These are phyloP conservation scores for Anabas testudineus DNA, from an alignment of 2,797 vertebrate species.

Conservation along the genomic window DNA sequence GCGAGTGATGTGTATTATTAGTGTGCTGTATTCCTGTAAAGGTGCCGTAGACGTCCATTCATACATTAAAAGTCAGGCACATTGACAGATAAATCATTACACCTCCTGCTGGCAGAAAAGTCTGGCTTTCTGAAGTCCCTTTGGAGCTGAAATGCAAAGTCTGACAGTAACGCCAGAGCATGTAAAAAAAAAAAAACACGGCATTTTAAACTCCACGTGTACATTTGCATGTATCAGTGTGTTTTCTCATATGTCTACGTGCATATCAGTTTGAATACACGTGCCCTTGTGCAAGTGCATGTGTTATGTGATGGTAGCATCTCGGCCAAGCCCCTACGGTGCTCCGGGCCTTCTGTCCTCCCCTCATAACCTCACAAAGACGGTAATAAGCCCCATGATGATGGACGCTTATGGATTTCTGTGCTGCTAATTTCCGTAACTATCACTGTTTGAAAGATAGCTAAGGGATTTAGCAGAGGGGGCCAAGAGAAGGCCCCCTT, in stretches of 20 bases:
- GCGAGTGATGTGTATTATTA: neutral
- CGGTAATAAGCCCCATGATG: constrained; percentile 96
- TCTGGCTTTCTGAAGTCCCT: neutral
- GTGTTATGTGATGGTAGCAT: constrained; percentile 65
- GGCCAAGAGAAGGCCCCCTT: constrained; percentile 86
- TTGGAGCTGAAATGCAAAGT: neutral
- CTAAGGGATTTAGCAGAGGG: constrained; percentile 89
- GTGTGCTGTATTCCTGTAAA: neutral
- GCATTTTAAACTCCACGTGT: constrained; percentile 1
- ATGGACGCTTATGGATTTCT: constrained; percentile 97
- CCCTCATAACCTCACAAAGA: constrained; percentile 88
- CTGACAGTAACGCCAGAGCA: neutral
- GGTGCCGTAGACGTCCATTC: neutral
- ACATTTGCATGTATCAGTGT: constrained; percentile 1
- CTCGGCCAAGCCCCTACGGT: constrained; percentile 68
- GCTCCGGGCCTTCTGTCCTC: constrained; percentile 80
- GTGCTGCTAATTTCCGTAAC: constrained; percentile 98
- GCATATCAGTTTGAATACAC: constrained; percentile 39
- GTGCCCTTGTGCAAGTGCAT: constrained; percentile 56
- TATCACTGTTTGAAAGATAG: constrained; percentile 98
- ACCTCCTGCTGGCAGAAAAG: constrained; percentile 13
- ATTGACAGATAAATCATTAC: constrained; percentile 6
- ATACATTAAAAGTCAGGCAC: constrained; percentile 3
- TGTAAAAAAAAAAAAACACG: constrained; percentile 2
- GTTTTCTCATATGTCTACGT: constrained; percentile 12